Base-by-base conservation (phyloP, 37 sponge, comb jelly and placozoan species). In the Geodia barretti region DNA sequence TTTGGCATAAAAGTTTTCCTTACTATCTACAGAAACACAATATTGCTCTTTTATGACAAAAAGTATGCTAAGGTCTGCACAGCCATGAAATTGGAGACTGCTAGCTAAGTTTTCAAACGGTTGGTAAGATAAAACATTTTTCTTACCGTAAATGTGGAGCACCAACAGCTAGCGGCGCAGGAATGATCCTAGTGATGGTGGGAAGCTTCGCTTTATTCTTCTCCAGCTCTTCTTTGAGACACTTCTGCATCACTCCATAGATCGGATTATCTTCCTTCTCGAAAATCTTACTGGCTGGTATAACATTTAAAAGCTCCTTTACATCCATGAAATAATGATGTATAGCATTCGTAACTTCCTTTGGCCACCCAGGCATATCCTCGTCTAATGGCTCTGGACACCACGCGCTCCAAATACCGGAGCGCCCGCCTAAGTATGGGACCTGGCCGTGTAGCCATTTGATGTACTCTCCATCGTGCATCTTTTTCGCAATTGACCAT, bases 331-430 rank as follows among this genome's bases (percentile, higher is more conserved):
- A 86, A 41, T 86, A 79, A n/a, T 60, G 33, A 17, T 37, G 80
- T 23, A 78, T 30, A 0, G 1, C 40, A 24, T 71, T 36, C 33
- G 33, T 86, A 4, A 79, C 3, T 25, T 47, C 65, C 21, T 5
- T 66, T 20, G 87, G 87, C 87, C 87, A 86, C 26, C 54, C 79
- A 30, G 4, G 80, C 74, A 86, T 60, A 31, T 86, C 87, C 1
- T 78, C 73, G 21, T 69, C 74, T 30, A 74, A 36, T 35, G 87
- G 87, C 37, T 86, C 66, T 24, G 79, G 79, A 39, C 73, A 71
- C 87, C 87, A 86, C 4, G 64, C 87, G 73, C 80, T 79, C 87
- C 87, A 86, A 4, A 79, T 71, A 4, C 64, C 36, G 8, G 87
- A 86, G 0, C 79, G 78, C 3, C 87, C 87, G 20, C 87, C 87